phyloP scores from a whole-genome alignment of 2,888 invertebrate species.

The Ophion ventricosus region DNA sequence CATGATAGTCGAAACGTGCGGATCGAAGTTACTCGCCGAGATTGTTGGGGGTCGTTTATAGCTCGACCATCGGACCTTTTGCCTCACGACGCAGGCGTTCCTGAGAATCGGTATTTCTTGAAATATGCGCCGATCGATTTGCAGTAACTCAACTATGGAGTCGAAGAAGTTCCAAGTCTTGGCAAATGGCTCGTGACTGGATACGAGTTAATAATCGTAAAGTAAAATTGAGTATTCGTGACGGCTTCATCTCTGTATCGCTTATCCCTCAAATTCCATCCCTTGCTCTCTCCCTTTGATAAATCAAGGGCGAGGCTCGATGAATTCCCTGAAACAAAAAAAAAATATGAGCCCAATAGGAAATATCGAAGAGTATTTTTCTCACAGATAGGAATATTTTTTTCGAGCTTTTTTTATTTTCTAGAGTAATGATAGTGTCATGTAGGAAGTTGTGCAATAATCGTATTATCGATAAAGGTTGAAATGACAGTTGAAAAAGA shows the following conservation, averaged over 20 bases:
- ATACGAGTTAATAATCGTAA: slow-evolving; percentile 44
- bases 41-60: slow-evolving; percentile 23
- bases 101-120: slow-evolving; percentile 13
- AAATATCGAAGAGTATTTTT: neutral
- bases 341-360: neutral
- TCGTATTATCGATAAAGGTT: neutral
- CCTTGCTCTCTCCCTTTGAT: neutral
- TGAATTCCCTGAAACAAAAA: neutral
- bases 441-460: too few species aligned
- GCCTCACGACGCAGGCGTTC: neutral
- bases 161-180: slow-evolving; percentile 1
- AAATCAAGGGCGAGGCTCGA: neutral
- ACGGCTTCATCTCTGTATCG: slow-evolving; percentile 5
- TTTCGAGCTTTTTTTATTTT: neutral
- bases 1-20: neutral
- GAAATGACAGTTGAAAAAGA: neutral
- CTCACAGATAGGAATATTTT: neutral
- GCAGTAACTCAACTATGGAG: neutral
- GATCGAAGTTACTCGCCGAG: slow-evolving; percentile 35
- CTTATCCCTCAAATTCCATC: neutral
- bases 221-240: slow-evolving; percentile 54
- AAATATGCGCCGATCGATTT: slow-evolving; percentile 18
- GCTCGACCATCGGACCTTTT: slow-evolving; percentile 8
- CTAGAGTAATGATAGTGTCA: too few species aligned
- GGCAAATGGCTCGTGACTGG: slow-evolving; percentile 23